Percentiles rank a stretch among this genome's conserved stretches.
These are phyloP conservation scores for Spheniscus humboldti DNA, from an alignment of 2,797 vertebrate species.

Conservation along the genomic window DNA sequence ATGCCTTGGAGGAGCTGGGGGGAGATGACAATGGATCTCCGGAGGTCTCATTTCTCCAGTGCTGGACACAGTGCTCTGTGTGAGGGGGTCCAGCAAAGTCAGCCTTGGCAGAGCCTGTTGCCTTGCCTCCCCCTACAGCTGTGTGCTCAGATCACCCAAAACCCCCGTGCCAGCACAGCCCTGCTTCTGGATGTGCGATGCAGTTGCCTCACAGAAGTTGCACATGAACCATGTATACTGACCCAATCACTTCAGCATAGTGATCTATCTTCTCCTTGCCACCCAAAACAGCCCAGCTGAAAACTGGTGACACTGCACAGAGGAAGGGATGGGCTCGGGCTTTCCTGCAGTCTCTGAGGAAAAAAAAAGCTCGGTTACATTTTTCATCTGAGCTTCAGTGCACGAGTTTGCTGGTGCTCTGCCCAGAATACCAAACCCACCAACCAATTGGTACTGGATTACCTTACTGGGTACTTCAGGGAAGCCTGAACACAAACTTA, in stretches of 20 bases:
- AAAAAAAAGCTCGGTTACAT: not conserved
- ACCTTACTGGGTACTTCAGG: not conserved
- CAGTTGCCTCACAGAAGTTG: accelerated
- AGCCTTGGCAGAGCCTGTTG: not conserved
- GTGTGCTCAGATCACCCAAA: not conserved
- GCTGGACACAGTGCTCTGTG: accelerated
- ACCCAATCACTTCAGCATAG: not conserved
- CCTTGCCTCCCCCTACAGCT: not conserved
- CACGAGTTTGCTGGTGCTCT: not conserved
- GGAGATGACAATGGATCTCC: not conserved
- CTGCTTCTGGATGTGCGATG: not conserved
- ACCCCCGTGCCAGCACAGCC: not conserved
- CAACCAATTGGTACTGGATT: not conserved
- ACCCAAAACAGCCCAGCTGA: not conserved
- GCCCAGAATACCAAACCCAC: not conserved
- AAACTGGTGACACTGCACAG: accelerated
- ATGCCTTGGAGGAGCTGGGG: not conserved
- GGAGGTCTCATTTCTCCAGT: not conserved
- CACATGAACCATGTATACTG: accelerated
- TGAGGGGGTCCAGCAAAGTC: not conserved
- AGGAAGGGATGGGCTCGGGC: not conserved
- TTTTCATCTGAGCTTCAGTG: not conserved
- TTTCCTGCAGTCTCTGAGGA: not conserved
- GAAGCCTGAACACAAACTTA: not conserved
- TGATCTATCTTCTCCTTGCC: not conserved